These are phyloP conservation scores for Phallusia fumigata DNA, from an alignment of 23 tunicate genomes.

Conservation along the genomic window DNA sequence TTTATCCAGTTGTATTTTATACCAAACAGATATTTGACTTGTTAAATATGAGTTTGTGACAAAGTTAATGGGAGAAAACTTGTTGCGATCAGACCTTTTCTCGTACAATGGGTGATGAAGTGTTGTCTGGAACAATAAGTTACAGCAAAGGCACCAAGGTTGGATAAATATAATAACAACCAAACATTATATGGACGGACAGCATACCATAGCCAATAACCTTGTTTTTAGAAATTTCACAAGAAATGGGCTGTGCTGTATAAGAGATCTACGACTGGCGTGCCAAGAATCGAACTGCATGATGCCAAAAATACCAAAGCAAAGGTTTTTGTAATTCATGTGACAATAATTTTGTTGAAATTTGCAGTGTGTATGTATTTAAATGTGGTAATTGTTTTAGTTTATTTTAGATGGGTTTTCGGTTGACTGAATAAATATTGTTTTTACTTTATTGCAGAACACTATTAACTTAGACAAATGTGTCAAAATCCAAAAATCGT, in stretches of 20 bases:
- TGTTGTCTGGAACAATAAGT: background rate
- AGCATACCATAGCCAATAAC: too few relatives aligned
- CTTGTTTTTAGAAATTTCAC: background rate
- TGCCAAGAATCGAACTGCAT: background rate
- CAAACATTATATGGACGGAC: too few relatives aligned
- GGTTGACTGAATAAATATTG: too few relatives aligned
- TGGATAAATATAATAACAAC: background rate
- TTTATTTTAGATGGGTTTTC: too few relatives aligned
- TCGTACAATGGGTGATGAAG: slow-evolving; percentile 1
- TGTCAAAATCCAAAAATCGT: background rate
- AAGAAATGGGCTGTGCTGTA: background rate
- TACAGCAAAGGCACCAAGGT: background rate
- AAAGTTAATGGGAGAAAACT: background rate
- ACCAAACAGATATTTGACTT: too few relatives aligned
- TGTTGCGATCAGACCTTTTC: background rate
- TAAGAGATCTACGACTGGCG: background rate
- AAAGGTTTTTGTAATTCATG: too few relatives aligned
- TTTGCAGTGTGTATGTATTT: too few relatives aligned
- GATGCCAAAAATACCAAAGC: background rate
- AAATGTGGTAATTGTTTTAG: too few relatives aligned
- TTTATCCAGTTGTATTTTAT: too few relatives aligned
- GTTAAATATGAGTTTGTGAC: background rate
- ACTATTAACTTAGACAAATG: background rate
- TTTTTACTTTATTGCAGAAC: background rate
- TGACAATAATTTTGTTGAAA: too few relatives aligned